These are phyloP conservation scores for Syrrhaptes paradoxus DNA, from an alignment of 2,113 vertebrate species.

Conservation along the genomic window DNA sequence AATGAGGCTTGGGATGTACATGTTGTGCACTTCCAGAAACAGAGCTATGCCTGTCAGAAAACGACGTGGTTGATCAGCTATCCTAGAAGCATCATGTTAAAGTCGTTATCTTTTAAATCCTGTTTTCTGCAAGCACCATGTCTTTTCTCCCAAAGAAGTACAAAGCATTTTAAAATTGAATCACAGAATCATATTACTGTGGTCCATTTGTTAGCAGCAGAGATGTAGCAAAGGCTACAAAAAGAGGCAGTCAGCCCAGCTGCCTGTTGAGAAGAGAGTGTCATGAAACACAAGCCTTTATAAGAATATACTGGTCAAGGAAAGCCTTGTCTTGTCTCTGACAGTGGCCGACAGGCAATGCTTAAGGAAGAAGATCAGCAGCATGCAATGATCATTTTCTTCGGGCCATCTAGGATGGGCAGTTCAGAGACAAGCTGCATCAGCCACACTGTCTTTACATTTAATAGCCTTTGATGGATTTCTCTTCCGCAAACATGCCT, in stretches of 20 bases:
- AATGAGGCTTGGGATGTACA: not conserved
- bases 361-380: not conserved
- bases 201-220: not conserved
- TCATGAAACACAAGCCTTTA: not conserved
- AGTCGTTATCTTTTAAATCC: not conserved
- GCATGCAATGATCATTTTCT: not conserved
- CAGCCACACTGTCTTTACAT: not conserved
- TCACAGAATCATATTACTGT: not conserved
- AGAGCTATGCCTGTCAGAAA: not conserved
- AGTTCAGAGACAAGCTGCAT: not conserved
- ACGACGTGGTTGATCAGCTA: not conserved
- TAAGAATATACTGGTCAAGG: not conserved
- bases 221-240: not conserved
- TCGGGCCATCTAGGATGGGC: not conserved
- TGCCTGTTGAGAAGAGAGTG: not conserved
- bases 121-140: not conserved
- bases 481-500: accelerated
- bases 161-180: not conserved
- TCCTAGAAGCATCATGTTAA: not conserved
- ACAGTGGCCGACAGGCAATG: not conserved
- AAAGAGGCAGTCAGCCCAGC: not conserved
- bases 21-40: not conserved
- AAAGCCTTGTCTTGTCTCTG: not conserved
- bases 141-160: not conserved
- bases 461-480: not conserved